Evolutionary conservation across 2,797 vertebrate species (phyloP).

Genomic region (Odontamblyopus lacepedii): DNA sequence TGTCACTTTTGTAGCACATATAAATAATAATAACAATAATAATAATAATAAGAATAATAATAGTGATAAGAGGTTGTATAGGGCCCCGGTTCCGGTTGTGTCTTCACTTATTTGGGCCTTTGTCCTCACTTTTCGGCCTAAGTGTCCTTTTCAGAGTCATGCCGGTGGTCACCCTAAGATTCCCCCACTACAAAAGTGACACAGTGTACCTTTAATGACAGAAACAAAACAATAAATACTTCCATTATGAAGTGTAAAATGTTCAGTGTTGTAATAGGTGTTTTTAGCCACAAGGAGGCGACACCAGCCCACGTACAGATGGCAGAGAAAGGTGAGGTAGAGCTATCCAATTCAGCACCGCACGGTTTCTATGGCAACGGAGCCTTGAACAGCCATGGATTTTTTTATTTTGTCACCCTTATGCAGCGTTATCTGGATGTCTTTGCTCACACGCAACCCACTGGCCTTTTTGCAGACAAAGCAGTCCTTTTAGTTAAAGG

Average conservation of each 20-base stretch:
- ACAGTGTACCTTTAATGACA: too few relatives aligned
- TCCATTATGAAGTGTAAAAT: neutral
- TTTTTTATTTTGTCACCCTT: conserved; percentile 5
- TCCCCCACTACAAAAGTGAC: too few relatives aligned
- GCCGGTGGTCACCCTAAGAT: too few relatives aligned
- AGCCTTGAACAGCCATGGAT: conserved; percentile 46
- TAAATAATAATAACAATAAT: too few relatives aligned
- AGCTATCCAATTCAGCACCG: conserved; percentile 6
- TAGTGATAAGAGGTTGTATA: too few relatives aligned
- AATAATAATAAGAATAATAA: too few relatives aligned
- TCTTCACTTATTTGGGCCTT: too few relatives aligned
- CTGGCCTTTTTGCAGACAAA: too few relatives aligned
- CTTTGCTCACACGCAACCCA: neutral
- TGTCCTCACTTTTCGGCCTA: too few relatives aligned
- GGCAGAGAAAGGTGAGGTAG: neutral
- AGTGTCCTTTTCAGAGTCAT: too few relatives aligned
- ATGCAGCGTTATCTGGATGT: neutral
- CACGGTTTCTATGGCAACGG: conserved; percentile 59
- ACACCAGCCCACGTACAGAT: conserved; percentile 1
- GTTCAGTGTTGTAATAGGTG: conserved; percentile 8
- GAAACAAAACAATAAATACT: neutral
- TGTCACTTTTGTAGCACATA: too few relatives aligned
- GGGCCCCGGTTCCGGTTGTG: too few relatives aligned
- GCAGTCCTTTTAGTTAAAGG: neutral
- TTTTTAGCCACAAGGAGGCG: conserved; percentile 40